phyloP scores from a whole-genome alignment of 2,888 invertebrate genomes.

The Bellardia pandia region DNA sequence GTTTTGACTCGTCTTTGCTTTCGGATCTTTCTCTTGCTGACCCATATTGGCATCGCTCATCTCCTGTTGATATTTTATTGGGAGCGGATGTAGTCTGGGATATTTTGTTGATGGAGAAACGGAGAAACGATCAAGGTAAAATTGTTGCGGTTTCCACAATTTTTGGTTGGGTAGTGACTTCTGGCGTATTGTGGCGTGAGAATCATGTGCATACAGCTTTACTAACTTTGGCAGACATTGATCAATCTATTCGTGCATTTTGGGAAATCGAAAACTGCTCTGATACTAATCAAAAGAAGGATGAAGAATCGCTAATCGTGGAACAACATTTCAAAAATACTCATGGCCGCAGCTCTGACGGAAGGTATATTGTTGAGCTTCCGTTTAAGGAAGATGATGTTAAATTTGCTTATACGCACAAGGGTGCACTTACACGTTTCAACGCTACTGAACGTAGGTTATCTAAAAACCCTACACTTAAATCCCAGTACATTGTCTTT shows the following conservation, averaged over 20 bases:
- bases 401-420: constrained; percentile 17
- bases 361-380: constrained; percentile 32
- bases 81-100: constrained; percentile 24
- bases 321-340: constrained; percentile 31
- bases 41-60: background rate
- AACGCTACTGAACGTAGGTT: constrained; percentile 15
- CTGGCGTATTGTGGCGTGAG: background rate
- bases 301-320: background rate
- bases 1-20: background rate
- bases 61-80: constrained; percentile 14
- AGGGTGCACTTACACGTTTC: constrained; percentile 25
- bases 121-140: constrained; percentile 12
- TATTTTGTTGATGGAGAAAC: background rate
- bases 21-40: too few species aligned
- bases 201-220: background rate
- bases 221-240: constrained; percentile 7
- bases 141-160: constrained; percentile 20
- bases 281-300: background rate
- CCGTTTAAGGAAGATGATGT: constrained; percentile 15
- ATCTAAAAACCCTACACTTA: constrained; percentile 17
- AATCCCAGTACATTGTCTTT: constrained; percentile 62
- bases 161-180: constrained; percentile 46
- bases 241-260: constrained; percentile 13
- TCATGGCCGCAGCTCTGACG: background rate
- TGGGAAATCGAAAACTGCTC: constrained; percentile 23